Evolutionary conservation across 2,797 vertebrate genomes (phyloP).

Genomic region (Sciurus carolinensis): DNA sequence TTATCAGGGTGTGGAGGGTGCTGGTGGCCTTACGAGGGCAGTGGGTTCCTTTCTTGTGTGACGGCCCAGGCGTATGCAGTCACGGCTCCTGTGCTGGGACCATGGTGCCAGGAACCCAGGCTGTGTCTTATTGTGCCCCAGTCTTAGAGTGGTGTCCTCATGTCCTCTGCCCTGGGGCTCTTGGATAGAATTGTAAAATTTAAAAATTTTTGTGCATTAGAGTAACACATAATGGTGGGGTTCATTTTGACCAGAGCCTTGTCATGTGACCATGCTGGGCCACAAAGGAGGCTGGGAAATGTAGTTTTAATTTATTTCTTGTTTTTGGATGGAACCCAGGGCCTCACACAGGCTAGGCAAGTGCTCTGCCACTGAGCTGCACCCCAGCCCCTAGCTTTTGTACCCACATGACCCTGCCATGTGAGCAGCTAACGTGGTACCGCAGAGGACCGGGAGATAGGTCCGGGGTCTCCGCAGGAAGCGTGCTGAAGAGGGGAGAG

Average conservation of each 20-base stretch:
- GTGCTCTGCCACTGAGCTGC: too few species aligned
- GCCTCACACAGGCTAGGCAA: too few species aligned
- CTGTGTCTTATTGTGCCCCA: accelerated
- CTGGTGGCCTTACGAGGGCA: background rate
- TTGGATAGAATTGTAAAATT: background rate
- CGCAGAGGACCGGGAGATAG: background rate
- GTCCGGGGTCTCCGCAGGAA: background rate
- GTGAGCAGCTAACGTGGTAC: background rate
- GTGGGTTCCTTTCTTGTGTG: background rate
- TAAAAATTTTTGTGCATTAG: too few species aligned
- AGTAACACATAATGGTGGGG: too few species aligned
- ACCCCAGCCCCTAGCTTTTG: too few species aligned
- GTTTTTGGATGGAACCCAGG: too few species aligned
- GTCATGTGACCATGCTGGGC: background rate
- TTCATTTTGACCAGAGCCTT: background rate
- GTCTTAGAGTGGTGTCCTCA: background rate
- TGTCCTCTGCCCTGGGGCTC: background rate
- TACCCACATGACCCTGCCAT: accelerated
- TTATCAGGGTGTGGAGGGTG: background rate
- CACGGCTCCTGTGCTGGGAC: background rate
- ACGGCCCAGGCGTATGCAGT: background rate
- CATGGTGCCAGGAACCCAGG: background rate
- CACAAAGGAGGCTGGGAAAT: conserved; percentile 43
- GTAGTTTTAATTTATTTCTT: conserved; percentile 15
- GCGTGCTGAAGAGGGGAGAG: background rate